Evolutionary conservation across 2,888 invertebrate genomes (phyloP).

Genomic region (Seira musarum): DNA sequence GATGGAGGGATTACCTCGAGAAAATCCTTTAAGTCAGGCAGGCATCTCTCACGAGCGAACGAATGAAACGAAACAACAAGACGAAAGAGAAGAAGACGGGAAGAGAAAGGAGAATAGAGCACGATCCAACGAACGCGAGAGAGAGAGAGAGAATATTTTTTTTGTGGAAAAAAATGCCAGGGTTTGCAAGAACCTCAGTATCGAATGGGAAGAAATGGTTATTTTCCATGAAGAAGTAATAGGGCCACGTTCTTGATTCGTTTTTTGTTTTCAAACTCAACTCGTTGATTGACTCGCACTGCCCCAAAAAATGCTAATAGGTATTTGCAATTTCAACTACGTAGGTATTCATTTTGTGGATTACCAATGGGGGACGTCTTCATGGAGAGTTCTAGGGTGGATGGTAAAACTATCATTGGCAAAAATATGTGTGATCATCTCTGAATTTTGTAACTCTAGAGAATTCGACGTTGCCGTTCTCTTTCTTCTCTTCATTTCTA

Average conservation of each 20-base stretch:
- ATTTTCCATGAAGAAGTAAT: no score
- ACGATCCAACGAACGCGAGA: conserved; percentile 37
- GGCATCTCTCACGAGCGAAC: conserved; percentile 48
- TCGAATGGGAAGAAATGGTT: no score
- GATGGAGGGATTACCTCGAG: conserved; percentile 55
- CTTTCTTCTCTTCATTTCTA: no score
- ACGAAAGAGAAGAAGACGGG: conserved; percentile 29
- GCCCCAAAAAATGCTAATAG: conserved; percentile 4
- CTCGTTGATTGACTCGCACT: conserved; percentile 13
- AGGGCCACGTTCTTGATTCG: no score
- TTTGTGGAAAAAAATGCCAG: conserved; percentile 3
- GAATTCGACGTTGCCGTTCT: conserved; percentile 24
- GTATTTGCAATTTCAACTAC: background rate
- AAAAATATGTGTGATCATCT: conserved; percentile 5
- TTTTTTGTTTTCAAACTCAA: no score
- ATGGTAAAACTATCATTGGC: no score
- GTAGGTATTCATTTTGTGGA: background rate
- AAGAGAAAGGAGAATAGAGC: conserved; percentile 47
- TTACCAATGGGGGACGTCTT: no score
- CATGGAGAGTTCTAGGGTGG: no score
- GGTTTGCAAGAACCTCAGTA: background rate
- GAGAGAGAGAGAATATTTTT: no score
- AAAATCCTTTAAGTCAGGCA: conserved; percentile 60
- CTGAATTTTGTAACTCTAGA: conserved; percentile 14
- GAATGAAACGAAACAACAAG: no score